These are phyloP conservation scores for Bettongia penicillata DNA, from an alignment of 2,113 vertebrate genomes.

Conservation along the genomic window DNA sequence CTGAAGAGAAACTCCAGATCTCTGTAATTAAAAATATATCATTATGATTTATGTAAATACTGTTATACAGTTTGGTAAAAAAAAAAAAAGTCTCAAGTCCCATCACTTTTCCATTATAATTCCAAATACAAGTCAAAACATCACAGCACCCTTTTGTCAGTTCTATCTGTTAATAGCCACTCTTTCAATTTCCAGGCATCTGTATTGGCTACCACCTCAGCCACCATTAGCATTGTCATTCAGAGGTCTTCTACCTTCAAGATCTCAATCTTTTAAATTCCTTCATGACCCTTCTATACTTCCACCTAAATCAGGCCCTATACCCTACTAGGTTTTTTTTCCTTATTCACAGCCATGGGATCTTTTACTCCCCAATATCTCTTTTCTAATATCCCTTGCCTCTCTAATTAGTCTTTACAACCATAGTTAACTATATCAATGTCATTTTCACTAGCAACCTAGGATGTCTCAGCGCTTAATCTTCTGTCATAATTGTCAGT, in stretches of 20 bases:
- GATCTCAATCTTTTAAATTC: neutral
- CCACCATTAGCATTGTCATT: too few species aligned
- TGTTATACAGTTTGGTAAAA: neutral
- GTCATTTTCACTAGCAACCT: too few species aligned
- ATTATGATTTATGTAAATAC: constrained; percentile 16
- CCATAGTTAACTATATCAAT: too few species aligned
- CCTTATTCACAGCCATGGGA: neutral
- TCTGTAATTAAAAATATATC: constrained; percentile 79
- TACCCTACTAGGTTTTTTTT: neutral
- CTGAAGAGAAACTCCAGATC: constrained; percentile 87
- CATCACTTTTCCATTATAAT: neutral
- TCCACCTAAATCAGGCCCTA: neutral
- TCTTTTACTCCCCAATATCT: neutral
- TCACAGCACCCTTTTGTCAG: neutral
- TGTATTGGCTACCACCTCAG: neutral
- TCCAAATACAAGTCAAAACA: neutral
- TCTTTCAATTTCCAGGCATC: neutral
- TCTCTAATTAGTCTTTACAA: too few species aligned
- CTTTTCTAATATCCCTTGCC: too few species aligned
- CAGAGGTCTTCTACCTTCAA: too few species aligned
- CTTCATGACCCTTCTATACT: neutral
- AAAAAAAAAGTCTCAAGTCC: neutral
- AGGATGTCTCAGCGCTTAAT: neutral
- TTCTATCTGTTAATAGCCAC: neutral
- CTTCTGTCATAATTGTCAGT: neutral